Evolutionary conservation across 2,888 invertebrate genomes (phyloP).

Genomic region (Ornithoptera alexandrae): DNA sequence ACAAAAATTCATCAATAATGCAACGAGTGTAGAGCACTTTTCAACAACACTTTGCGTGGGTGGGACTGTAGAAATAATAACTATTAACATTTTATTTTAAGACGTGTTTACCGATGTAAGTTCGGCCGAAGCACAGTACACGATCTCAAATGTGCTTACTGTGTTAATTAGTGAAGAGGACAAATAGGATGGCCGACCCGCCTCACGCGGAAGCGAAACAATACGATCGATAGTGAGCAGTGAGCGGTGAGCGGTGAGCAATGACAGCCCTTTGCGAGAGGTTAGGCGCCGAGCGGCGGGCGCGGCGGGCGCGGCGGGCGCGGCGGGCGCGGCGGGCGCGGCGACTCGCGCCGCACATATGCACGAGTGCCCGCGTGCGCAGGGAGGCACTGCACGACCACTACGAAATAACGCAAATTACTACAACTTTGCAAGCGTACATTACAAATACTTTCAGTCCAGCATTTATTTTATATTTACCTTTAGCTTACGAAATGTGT

Average conservation of each 20-base stretch:
- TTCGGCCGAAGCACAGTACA: neutral
- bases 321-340: constrained; percentile 48
- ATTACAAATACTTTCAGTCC: too few relatives aligned
- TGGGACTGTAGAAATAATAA: constrained; percentile 4
- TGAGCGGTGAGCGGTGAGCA: constrained; percentile 35
- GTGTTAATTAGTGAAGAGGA: constrained; percentile 28
- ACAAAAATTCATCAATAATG: neutral
- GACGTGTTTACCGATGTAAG: neutral
- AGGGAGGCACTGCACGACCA: constrained; percentile 36
- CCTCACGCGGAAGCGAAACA: constrained; percentile 57
- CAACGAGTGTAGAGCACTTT: neutral
- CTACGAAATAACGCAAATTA: neutral
- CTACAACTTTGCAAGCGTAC: neutral
- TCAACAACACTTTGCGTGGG: constrained; percentile 6
- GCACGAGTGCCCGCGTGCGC: constrained; percentile 46
- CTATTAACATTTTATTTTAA: neutral
- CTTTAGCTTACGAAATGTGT: neutral
- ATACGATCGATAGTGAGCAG: constrained; percentile 59
- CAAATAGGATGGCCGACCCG: constrained; percentile 46
- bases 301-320: constrained; percentile 35
- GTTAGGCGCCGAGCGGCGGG: constrained; percentile 44
- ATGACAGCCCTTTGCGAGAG: constrained; percentile 51
- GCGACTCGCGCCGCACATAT: constrained; percentile 60
- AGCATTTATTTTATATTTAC: too few relatives aligned
- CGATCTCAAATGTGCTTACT: constrained; percentile 7